A percentile compares a stretch with the other conserved stretches of the same genome.
Evolutionary conservation across 2,888 invertebrate genomes (phyloP).

Genomic region (Orthosia incerta): DNA sequence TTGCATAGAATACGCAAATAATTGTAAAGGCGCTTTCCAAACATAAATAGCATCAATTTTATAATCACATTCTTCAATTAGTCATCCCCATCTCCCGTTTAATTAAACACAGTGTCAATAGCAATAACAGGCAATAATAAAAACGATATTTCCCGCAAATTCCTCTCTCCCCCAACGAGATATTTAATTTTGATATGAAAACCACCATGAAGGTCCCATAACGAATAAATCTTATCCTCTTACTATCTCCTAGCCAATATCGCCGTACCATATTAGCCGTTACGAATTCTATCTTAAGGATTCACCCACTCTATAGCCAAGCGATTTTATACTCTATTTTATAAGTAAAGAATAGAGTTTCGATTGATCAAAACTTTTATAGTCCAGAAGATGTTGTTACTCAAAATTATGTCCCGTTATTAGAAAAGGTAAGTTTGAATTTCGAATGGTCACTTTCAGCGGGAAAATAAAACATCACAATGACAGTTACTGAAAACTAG

Average conservation of each 20-base stretch:
- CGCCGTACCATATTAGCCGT: slow-evolving; percentile 88
- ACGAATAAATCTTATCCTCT: slow-evolving; percentile 87
- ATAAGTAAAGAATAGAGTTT: neutral
- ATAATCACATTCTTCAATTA: slow-evolving; percentile 27
- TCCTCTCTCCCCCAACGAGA: slow-evolving; percentile 74
- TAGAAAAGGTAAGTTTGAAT: slow-evolving; percentile 63
- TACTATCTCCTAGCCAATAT: slow-evolving; percentile 87
- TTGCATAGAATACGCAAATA: neutral
- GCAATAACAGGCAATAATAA: slow-evolving; percentile 56
- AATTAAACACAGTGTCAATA: slow-evolving; percentile 66
- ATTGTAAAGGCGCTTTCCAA: neutral
- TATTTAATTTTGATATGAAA: slow-evolving; percentile 90
- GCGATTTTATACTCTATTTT: slow-evolving; percentile 59
- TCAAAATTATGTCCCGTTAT: slow-evolving; percentile 66
- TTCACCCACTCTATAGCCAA: slow-evolving; percentile 73
- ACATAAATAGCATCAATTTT: neutral
- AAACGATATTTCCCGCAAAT: slow-evolving; percentile 73
- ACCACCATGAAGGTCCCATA: slow-evolving; percentile 82
- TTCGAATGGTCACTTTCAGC: slow-evolving; percentile 61
- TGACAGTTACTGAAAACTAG: slow-evolving; percentile 35
- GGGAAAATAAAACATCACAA: slow-evolving; percentile 9
- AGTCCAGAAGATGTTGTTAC: slow-evolving; percentile 51
- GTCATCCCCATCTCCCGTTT: slow-evolving; percentile 38
- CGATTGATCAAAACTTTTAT: neutral
- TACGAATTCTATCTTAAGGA: slow-evolving; percentile 85